Evolutionary conservation across 92 coral and sea anemone species (phyloP), one percentile per base, ranked within the genome.

Genomic region (Palythoa caribaeorum): DNA sequence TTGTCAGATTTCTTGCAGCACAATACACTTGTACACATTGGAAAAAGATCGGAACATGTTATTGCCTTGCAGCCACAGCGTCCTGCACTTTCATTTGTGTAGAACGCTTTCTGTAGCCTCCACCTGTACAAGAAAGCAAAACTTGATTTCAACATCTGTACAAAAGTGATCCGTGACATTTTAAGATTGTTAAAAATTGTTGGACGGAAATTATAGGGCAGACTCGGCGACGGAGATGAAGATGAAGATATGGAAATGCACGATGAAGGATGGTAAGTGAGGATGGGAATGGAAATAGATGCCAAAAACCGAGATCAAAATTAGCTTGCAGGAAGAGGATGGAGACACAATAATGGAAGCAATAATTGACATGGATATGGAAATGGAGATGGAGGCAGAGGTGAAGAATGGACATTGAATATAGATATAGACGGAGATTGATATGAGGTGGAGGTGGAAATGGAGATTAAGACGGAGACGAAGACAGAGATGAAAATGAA

Each of bases 41-140:
- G 80, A 76, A 76, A 76, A 9, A 76, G 19, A 21, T 76, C 62
- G 17, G 44, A 76, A 60, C 80, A 76, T 76, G 52, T 38, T 48
- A 76, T 76, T 76, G 65, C 80, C 11, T 44, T 76, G 38, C 80
- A 76, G 17, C 80, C 80, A 53, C 65, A 76, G 39, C 62, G 19
- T 19, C 80, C 80, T 16, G 65, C 63, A 40, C 80, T 76, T 6
- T 76, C 65, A 28, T n/a, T 59, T 76, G 80, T 76, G 65, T 76
- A 76, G 63, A 76, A 76, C 39, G 80, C 63, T 48, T 21, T 76
- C 57, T 76, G 80, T 50, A 76, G 9, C 47, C 80, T 76, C 80
- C 80, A 76, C 65, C 80, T 76, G 65, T 28, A 3, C 28, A 38
- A 53, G 8, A 53, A 19, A 28, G 63, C 28, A 17, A 59, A 59